phyloP scores from a whole-genome alignment of 2,113 vertebrate genomes.

The Myanophis thanlyinensis region DNA sequence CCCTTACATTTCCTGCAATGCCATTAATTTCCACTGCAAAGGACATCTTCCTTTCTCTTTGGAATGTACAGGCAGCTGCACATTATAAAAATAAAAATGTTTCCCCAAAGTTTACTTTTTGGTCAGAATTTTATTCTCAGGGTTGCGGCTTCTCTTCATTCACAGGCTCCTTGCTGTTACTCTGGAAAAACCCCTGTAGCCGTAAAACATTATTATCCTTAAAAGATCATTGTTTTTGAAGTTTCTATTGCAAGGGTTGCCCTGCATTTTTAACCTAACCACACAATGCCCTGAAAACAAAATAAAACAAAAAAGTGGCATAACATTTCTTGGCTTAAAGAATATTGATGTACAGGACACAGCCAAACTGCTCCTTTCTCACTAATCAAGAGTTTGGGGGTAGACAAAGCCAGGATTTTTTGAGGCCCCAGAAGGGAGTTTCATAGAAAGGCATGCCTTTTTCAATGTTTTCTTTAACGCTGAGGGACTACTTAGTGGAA shows the following conservation, averaged over 20 bases:
- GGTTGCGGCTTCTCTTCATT: neutral
- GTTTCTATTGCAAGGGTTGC: neutral
- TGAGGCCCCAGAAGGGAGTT: neutral
- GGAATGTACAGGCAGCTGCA: neutral
- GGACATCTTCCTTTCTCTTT: neutral
- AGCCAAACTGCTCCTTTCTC: neutral
- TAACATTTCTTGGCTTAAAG: neutral
- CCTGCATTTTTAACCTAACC: neutral
- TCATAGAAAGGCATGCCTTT: neutral
- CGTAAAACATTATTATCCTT: neutral
- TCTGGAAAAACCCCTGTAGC: neutral
- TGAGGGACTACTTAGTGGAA: neutral
- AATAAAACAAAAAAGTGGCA: neutral
- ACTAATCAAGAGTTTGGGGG: neutral
- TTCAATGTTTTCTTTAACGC: neutral
- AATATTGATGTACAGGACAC: neutral
- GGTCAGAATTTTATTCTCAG: neutral
- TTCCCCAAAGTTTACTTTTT: neutral
- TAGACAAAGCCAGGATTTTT: neutral
- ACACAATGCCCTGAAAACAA: neutral
- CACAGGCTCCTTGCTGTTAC: neutral
- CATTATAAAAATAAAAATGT: neutral
- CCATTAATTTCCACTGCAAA: neutral
- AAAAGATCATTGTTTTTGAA: neutral
- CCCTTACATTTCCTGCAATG: neutral